Evolutionary conservation across 1,140 invertebrate species (phyloP).

Genomic region (Lepidurus apus): DNA sequence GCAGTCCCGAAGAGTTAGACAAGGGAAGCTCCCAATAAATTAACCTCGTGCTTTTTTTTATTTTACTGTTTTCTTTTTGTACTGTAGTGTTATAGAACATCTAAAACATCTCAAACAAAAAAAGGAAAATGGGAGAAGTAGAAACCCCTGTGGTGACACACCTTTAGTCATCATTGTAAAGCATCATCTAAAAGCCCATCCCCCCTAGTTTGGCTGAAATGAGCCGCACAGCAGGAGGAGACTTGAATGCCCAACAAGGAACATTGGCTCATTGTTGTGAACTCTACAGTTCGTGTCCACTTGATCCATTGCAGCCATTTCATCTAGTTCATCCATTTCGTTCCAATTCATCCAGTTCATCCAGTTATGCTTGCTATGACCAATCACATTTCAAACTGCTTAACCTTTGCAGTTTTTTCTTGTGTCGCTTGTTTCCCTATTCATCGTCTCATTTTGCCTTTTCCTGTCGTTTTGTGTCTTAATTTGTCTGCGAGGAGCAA

Average conservation of each 20-base stretch:
- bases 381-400: too few relatives aligned
- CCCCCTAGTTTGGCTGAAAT: not conserved
- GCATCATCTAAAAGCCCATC: not conserved
- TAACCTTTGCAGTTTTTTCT: too few relatives aligned
- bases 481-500: not conserved
- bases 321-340: not conserved
- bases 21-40: conserved; percentile 1
- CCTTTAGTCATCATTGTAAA: not conserved
- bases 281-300: not conserved
- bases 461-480: too few relatives aligned
- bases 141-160: conserved; percentile 12
- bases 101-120: not conserved
- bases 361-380: too few relatives aligned
- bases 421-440: too few relatives aligned
- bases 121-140: not conserved
- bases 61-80: too few relatives aligned
- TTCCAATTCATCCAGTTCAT: not conserved
- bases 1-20: conserved; percentile 12
- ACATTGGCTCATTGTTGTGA: not conserved
- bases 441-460: too few relatives aligned
- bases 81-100: too few relatives aligned
- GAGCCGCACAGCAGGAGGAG: not conserved
- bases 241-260: not conserved
- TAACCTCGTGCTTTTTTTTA: not conserved
- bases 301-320: not conserved